Evolutionary conservation across 2,888 invertebrate genomes (phyloP), one percentile per base, ranked within the genome.

Genomic region (Amphiduros pacificus): DNA sequence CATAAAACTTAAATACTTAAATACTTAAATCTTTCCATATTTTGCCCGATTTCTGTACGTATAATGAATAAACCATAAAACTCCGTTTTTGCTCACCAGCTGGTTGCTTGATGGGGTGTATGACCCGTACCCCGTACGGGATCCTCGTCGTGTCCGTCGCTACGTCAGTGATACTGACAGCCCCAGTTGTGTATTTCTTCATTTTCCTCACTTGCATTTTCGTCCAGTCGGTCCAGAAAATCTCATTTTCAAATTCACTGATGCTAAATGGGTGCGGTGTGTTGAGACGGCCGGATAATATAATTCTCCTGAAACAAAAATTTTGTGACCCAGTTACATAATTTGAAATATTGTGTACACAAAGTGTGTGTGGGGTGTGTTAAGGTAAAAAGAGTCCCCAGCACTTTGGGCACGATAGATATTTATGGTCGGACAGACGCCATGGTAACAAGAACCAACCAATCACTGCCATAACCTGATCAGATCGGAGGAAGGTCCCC

Each of bases 221-320:
- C 24, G 78, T 77, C 1, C 94, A 86, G 80, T 97, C 97, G 0
- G 96, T 96, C 94, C 96, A 98, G 83, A 95, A 99, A 60, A 99
- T 85, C 0, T 92, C 92, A 76, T 98, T 95, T 81, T 99, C 98
- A 81, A 98, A 98, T 6, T 97, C 85, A 0, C 96, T 93, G 36
- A 99, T 82, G 28, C 71, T 71, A 6, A 73, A 63, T 0, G 77
- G 75, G 1, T 74, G 71, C 0, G 79, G 80, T 17, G 77, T 73
- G 50, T 66, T 68, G 17, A 69, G 58, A 22, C 76, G 73, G 20
- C 77, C 77, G 2, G 74, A 70, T 6, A 77, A n/a, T 3, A 79
- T 71, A 2, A 71, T 73, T 3, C 69, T 65, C 53, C 79, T 79
- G 68, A n/a, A 68, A 65, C 5, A 3, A 29, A 4, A 51, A 26